Conservation (phyloP, 2,888 invertebrate species). For the Nomada fucata region DNA sequence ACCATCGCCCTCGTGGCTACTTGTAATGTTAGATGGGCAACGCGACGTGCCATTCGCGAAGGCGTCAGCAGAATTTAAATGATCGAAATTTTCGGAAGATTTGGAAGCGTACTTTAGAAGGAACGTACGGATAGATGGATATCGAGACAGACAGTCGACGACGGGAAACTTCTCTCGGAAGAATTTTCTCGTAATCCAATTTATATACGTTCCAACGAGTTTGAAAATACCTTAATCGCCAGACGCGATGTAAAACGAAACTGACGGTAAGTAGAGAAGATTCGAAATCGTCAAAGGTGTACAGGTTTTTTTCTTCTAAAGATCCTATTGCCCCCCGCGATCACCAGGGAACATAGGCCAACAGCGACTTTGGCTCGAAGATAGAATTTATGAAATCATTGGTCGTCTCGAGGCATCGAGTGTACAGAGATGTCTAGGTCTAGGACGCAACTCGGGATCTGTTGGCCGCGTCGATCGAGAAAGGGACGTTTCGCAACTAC, state of each 20-base stretch:
- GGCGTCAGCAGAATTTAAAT: constrained; percentile 31
- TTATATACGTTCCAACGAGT: not conserved
- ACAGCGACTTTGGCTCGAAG: constrained; percentile 7
- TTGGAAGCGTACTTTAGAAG: constrained; percentile 1
- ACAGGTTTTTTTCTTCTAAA: not conserved
- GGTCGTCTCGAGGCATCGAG: constrained; percentile 22
- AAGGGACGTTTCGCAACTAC: constrained; percentile 61
- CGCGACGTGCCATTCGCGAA: constrained; percentile 16
- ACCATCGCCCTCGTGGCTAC: constrained; percentile 10
- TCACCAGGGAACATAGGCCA: not conserved
- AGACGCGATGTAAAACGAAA: not conserved
- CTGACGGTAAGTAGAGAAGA: not conserved
- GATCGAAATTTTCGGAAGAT: constrained; percentile 25
- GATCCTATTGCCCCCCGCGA: constrained; percentile 8
- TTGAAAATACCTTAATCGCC: not conserved
- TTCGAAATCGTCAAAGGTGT: not conserved
- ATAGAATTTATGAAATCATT: constrained; percentile 39
- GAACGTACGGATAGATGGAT: constrained; percentile 8
- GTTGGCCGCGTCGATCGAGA: constrained; percentile 42
- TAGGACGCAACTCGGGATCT: constrained; percentile 69
- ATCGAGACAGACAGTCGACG: constrained; percentile 3
- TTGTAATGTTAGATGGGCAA: constrained; percentile 35
- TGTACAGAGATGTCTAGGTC: constrained; percentile 71
- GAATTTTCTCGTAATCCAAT: constrained; percentile 5
- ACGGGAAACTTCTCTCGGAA: not conserved